phyloP scores from a whole-genome alignment of 2,113 vertebrate species.

The Erythrocebus patas region DNA sequence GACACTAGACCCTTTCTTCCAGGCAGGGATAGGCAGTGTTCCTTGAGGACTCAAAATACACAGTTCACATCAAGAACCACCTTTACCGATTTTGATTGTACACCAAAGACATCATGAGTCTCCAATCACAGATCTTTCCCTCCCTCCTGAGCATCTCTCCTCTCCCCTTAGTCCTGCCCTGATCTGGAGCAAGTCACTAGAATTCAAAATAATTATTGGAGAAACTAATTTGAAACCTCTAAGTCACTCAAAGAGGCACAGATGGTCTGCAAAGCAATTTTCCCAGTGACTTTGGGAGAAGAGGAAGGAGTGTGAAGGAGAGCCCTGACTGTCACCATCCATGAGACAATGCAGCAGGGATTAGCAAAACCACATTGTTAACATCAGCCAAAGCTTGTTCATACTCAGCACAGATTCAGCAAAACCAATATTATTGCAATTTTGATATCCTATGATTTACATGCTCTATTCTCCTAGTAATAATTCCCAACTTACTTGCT shows the following conservation, averaged over 20 bases:
- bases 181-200: background rate
- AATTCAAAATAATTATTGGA: conserved; percentile 41
- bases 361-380: conserved; percentile 6
- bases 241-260: conserved; percentile 17
- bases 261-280: background rate
- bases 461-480: background rate
- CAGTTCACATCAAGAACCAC: background rate
- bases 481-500: background rate
- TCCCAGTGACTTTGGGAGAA: background rate
- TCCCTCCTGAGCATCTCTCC: background rate
- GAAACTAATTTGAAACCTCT: conserved; percentile 5
- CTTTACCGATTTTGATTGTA: background rate
- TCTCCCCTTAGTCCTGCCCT: background rate
- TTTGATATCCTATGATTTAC: background rate
- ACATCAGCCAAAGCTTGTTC: background rate
- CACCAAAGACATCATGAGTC: background rate
- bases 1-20: background rate
- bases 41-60: background rate
- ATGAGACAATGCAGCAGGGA: background rate
- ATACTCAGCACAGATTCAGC: background rate
- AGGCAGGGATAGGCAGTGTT: background rate
- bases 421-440: background rate
- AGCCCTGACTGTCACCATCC: background rate
- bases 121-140: background rate
- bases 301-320: background rate